Evolutionary conservation across 2,797 vertebrate genomes (phyloP), one percentile per base, ranked within the genome.

Genomic region (Notoglanidium macrostoma): DNA sequence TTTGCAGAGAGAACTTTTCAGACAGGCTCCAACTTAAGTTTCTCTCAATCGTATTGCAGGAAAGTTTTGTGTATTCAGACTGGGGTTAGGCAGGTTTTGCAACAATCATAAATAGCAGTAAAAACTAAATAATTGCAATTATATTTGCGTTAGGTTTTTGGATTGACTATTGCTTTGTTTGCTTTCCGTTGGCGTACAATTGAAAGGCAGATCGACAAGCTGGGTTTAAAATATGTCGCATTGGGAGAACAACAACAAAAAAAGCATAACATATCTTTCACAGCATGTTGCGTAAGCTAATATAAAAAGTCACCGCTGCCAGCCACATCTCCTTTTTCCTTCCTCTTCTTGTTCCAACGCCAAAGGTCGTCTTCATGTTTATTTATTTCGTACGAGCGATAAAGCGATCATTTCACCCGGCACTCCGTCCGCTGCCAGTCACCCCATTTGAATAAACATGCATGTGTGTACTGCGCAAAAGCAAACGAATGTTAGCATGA

Each of bases 281-380:
- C 19, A 40, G 19, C 32, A 26, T 23, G 9, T 44, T 40, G 32
- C 44, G 54, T 15, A 80, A 61, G 19, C 78, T 40, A 23, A 59
- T 59, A 23, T 40, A 26, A 79, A 79, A 79, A 7, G 35, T 40
- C 57, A 10, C 23, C 9, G 23, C n/a, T 68, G 81, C 5, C n/a
- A 51, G 5, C 68, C 57, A 84, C 29, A 49, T 82, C 78, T 49
- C 83, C 32, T 85, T 63, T 19, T 35, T 73, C 84, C 85, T 46
- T 51, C 46, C 29, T 19, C 14, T 35, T 79, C n/a, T 59, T 83
- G 59, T 85, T 81, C 78, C 76, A 81, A 51, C 51, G 88, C 88
- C 83, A 77, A 85, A 87, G 63, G 26, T 46, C 74, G 63, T 89
- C 72, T 89, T 85, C 84, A 65, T 83, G 83, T 85, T 85, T 68